Evolutionary conservation across 2,113 vertebrate genomes (phyloP).

Genomic region (Bathybates hornii): DNA sequence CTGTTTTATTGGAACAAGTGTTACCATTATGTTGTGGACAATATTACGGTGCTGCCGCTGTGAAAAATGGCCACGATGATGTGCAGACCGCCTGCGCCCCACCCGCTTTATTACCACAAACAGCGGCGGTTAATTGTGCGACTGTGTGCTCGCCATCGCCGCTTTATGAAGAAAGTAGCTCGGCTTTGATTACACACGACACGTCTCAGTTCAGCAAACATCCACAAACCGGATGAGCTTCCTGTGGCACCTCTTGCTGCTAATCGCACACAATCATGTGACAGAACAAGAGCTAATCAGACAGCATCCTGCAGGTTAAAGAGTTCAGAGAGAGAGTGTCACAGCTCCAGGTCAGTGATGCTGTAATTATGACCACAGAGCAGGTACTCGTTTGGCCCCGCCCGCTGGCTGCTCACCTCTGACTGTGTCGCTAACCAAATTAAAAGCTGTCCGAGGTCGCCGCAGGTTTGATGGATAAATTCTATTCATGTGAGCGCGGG

Average conservation of each 20-base stretch:
- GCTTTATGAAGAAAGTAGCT: slow-evolving; percentile 2
- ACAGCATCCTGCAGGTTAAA: not conserved
- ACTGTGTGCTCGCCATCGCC: slow-evolving; percentile 4
- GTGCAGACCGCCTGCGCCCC: not conserved
- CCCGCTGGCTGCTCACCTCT: not conserved
- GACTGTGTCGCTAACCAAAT: not conserved
- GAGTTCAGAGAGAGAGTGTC: not conserved
- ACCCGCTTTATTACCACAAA: slow-evolving; percentile 9
- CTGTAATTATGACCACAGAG: not conserved
- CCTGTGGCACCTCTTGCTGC: not conserved
- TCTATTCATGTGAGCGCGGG: not conserved
- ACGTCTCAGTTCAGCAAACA: not conserved
- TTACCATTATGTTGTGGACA: slow-evolving; percentile 32
- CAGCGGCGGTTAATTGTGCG: slow-evolving; percentile 20
- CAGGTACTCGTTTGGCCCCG: not conserved
- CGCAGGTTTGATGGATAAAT: not conserved
- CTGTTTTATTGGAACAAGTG: slow-evolving; percentile 54
- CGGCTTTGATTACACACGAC: not conserved
- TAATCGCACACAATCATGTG: not conserved
- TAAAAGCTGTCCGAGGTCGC: not conserved
- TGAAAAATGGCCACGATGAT: slow-evolving; percentile 31
- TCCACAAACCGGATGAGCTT: not conserved
- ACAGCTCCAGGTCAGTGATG: not conserved
- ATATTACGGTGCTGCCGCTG: not conserved
- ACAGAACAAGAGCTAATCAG: not conserved